Evolutionary conservation across 2,797 vertebrate genomes (phyloP), one percentile per base, ranked within the genome.

Genomic region (Apogon talboti): DNA sequence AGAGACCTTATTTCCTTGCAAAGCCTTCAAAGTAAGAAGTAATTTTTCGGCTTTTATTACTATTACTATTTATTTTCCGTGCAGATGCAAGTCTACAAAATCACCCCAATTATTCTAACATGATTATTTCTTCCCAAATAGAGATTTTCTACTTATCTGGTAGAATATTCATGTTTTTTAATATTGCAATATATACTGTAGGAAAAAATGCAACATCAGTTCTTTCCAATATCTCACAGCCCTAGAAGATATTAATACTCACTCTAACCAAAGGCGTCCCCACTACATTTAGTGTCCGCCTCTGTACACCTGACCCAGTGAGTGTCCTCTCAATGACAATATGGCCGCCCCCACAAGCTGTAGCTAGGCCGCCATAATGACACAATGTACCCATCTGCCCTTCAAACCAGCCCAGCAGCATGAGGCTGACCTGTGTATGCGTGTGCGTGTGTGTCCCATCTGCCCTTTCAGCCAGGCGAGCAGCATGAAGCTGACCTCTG

Each of bases 341-440:
- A 89, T 88, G 89, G 87, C 85, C 24, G 71, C 83, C 76, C 81
- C 77, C 75, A 86, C 71, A 75, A 78, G 78, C 86, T 81, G 62
- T 28, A 80, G 78, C 85, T 78, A 14, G 47, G 75, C 76, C 76
- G 68, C 85, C 87, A 90, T 92, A 87, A 92, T 93, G 85, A 91
- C 87, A 91, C 87, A 66, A 82, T 86, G 87, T 79, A 88, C 84
- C 91, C 91, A 93, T 92, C 91, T 93, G 92, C 89, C 91, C 89
- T 87, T 79, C 86, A 91, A 92, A 82, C 84, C 81, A 82, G 79
- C 72, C 77, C 82, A 35, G 84, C 81, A 87, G 90, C 84, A 51
- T 61, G 74, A 71, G 67, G 44, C 63, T 85, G 85, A 91, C 88
- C 90, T 82, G 58, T 76, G 85, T 76, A 60, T 74, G 59, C 74